Conservation (phyloP, 1,140 invertebrate genomes). For the Orchestia grillus region DNA sequence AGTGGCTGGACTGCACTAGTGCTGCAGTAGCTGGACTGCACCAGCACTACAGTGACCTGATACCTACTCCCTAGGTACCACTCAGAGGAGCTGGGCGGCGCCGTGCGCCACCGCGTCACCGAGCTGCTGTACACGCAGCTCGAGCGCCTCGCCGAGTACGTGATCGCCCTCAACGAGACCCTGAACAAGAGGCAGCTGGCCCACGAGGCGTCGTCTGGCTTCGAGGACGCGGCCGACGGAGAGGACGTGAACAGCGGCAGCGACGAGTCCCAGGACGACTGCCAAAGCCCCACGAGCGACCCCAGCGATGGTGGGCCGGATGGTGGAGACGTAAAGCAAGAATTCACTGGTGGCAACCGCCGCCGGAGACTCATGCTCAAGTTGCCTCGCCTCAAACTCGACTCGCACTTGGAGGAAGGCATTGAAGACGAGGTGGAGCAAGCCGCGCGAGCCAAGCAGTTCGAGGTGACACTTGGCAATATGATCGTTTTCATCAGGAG, state of each 20-base stretch:
- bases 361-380: conserved; percentile 53
- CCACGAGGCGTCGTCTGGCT: background rate
- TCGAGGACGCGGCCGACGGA: background rate
- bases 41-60: background rate
- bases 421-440: conserved; percentile 40
- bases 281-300: background rate
- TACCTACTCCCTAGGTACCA: conserved; percentile 60
- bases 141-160: conserved; percentile 61
- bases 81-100: conserved; percentile 61
- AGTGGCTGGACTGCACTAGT: background rate
- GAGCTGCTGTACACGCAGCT: conserved; percentile 63
- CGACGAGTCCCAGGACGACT: conserved; percentile 11
- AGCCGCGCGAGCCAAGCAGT: conserved; percentile 50
- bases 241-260: background rate
- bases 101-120: conserved; percentile 62
- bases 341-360: background rate
- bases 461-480: conserved; percentile 73
- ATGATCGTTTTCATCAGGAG: conserved; percentile 76
- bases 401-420: conserved; percentile 1
- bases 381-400: conserved; percentile 59
- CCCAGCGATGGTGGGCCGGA: background rate
- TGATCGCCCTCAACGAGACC: conserved; percentile 62
- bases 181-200: conserved; percentile 21
- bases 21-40: background rate
- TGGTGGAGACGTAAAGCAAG: conserved; percentile 51